Conservation (phyloP, 2,113 vertebrate species). For the Uria lomvia region DNA sequence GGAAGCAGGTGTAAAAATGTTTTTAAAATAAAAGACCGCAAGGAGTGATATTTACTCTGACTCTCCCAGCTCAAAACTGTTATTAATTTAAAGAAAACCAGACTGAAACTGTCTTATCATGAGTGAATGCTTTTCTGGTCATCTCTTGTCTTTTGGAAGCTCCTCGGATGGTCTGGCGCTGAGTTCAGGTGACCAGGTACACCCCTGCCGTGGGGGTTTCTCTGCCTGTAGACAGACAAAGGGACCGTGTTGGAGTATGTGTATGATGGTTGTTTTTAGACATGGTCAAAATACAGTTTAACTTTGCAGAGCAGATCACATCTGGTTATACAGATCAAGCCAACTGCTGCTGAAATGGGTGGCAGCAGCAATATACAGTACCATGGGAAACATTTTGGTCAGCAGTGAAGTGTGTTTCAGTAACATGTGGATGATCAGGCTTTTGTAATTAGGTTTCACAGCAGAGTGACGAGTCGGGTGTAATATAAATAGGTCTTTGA, state of each 20-base stretch:
- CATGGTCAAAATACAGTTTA: not conserved
- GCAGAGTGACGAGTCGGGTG: not conserved
- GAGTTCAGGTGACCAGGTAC: rapidly evolving
- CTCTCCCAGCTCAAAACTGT: not conserved
- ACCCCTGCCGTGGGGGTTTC: not conserved
- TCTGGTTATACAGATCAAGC: not conserved
- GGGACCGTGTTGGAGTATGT: rapidly evolving
- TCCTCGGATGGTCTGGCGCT: rapidly evolving
- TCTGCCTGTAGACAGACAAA: not conserved
- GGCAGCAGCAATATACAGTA: not conserved
- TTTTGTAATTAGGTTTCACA: not conserved
- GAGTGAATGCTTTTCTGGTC: not conserved
- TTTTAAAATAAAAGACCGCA: not conserved
- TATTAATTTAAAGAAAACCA: not conserved
- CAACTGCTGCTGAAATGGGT: rapidly evolving
- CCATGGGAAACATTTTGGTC: not conserved
- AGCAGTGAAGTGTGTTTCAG: rapidly evolving
- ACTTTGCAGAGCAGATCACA: not conserved
- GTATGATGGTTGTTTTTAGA: not conserved
- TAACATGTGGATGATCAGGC: not conserved
- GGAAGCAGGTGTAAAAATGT: not conserved
- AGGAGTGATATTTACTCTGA: not conserved
- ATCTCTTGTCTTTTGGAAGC: not conserved
- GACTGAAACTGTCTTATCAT: not conserved
- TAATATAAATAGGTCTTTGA: not conserved